Percentiles rank a stretch among this genome's conserved stretches.
phyloP scores from a whole-genome alignment of 2,797 vertebrate species.

The Phyllotis vaccarum region DNA sequence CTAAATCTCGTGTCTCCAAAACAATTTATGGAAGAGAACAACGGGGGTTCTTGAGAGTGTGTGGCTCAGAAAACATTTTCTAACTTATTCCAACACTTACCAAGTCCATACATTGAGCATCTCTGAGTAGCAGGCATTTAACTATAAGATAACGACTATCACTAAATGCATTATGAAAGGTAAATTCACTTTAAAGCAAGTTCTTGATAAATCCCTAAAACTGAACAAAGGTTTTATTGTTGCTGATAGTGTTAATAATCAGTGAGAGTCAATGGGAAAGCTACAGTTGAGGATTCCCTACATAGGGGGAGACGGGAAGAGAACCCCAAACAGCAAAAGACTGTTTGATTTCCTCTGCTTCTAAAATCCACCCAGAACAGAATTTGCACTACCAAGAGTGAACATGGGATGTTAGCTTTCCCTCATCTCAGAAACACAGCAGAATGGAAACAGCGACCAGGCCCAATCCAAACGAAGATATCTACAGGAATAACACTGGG shows the following conservation, averaged over 20 bases:
- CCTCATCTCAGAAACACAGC: conserved; percentile 66
- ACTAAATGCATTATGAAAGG: neutral
- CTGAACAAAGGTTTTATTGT: neutral
- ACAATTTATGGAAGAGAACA: neutral
- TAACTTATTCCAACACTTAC: neutral
- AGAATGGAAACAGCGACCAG: conserved; percentile 58
- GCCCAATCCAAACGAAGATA: conserved; percentile 77
- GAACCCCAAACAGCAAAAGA: neutral
- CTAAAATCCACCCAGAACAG: conserved; percentile 42
- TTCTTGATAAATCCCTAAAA: neutral
- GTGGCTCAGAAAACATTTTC: neutral
- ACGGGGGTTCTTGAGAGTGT: neutral
- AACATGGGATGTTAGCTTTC: conserved; percentile 69
- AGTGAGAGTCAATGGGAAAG: neutral
- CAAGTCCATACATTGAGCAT: neutral
- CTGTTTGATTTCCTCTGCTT: conserved; percentile 53
- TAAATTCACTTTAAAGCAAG: neutral
- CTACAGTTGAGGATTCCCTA: neutral
- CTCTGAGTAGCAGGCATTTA: neutral
- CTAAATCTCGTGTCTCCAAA: conserved; percentile 5
- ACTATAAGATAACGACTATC: neutral
- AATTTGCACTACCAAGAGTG: conserved; percentile 48
- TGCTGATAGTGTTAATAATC: neutral
- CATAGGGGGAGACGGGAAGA: neutral
- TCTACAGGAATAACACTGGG: conserved; percentile 70